Conservation (phyloP, 1,140 invertebrate genomes). For the Drosophila mauritiana region DNA sequence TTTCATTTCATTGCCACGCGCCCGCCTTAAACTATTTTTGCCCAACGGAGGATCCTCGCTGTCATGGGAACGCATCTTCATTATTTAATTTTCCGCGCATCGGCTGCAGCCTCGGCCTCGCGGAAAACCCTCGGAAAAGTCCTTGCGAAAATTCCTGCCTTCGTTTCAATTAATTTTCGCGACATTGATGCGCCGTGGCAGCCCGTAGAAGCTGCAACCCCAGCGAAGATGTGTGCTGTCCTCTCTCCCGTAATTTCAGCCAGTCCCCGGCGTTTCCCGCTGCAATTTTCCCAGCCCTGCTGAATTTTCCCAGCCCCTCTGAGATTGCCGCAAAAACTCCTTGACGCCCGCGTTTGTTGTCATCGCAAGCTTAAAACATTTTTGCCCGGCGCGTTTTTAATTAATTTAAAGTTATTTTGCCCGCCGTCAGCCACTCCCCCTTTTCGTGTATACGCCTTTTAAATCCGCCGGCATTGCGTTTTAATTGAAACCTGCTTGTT, state of each 20-base stretch:
- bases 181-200: slow-evolving; percentile 72
- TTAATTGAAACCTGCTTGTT: slow-evolving; percentile 68
- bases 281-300: background rate
- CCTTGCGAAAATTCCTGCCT: slow-evolving; percentile 59
- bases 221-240: slow-evolving; percentile 29
- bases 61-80: slow-evolving; percentile 51
- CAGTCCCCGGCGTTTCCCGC: background rate
- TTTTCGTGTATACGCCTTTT: slow-evolving; percentile 47
- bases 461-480: slow-evolving; percentile 69
- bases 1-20: slow-evolving; percentile 1
- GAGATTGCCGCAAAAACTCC: background rate
- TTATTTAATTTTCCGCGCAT: slow-evolving; percentile 48
- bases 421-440: slow-evolving; percentile 44
- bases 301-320: slow-evolving; percentile 1
- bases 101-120: slow-evolving; percentile 12
- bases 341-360: slow-evolving; percentile 59
- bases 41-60: slow-evolving; percentile 1
- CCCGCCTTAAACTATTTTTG: slow-evolving; percentile 22
- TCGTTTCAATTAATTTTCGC: slow-evolving; percentile 82
- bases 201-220: slow-evolving; percentile 42
- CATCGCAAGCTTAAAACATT: slow-evolving; percentile 72
- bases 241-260: slow-evolving; percentile 21
- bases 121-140: slow-evolving; percentile 21
- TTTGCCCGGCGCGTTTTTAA: slow-evolving; percentile 79
- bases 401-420: slow-evolving; percentile 82